Base-by-base conservation (phyloP, 2,888 invertebrate genomes). In the Harpalus rubripes region DNA sequence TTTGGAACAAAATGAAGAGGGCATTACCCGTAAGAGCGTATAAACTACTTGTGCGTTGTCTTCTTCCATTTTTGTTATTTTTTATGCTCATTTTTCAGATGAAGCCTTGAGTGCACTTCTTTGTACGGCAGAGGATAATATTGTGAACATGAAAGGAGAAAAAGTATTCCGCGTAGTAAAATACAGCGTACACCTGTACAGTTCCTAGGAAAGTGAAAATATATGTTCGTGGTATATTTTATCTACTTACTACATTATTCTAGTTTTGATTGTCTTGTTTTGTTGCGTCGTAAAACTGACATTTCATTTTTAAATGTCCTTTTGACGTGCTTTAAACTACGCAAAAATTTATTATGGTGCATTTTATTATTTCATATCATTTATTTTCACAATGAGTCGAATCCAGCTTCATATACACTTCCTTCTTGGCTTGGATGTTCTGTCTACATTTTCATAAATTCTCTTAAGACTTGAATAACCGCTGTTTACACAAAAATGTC, bases 21-120 rank as follows among this genome's bases (percentile, higher is more conserved):
- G 44, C 74, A 74, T 41, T 44, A 74, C 12, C 41, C 52, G 74
- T 52, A 74, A 41, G 26, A 74, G 74, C 44, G 74, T 16, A 74
- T 74, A 74, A 74, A 74, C 74, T 74, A 44, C 74, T 18, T 65
- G 22, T 68, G 39, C 39, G 39, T 68, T 65, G 32, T 68, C 39
- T 32, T 68, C 39, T 32, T 68, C 44, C 56, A 52, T 74, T 74
- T 74, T 74, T 52, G 12, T 74, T 74, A 74, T 74, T 74, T 74
- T 74, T 74, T 74, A 74, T 56, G 74, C 22, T 56, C 74, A 74
- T 74, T 74, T 56, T 12, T 74, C 74, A 74, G 74, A 74, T 74
- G 74, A 74, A 74, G 44, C 56, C 16, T 41, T 74, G 52, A 74
- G 74, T 74, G 74, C 74, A 74, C 74, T 74, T 56, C 56, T 74